Evolutionary conservation across 2,797 vertebrate genomes (phyloP).

Genomic region (Synaphobranchus kaupii): DNA sequence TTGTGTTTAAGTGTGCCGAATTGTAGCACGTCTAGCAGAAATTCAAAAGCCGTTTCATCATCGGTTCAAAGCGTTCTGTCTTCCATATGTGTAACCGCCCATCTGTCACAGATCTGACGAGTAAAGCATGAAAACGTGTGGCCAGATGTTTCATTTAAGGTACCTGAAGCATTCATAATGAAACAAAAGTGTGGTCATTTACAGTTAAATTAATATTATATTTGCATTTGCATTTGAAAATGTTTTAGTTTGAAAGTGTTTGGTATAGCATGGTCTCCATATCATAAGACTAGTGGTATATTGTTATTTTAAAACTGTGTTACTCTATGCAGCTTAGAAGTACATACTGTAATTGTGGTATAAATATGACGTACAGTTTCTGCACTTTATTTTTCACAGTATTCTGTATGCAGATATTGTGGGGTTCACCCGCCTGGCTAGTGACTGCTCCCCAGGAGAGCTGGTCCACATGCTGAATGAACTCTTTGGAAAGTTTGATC

Average conservation of each 20-base stretch:
- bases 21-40: not conserved
- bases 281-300: not conserved
- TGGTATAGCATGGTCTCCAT: not conserved
- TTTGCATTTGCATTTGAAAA: not conserved
- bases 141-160: not conserved
- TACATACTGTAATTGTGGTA: not conserved
- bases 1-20: not conserved
- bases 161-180: not conserved
- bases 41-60: not conserved
- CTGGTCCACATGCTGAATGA: slow-evolving; percentile 97
- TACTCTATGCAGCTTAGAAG: not conserved
- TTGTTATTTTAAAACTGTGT: not conserved
- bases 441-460: slow-evolving; percentile 94
- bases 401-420: slow-evolving; percentile 97
- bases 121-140: not conserved
- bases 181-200: not conserved
- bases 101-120: not conserved
- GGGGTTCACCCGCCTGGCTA: slow-evolving; percentile 94
- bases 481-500: slow-evolving; percentile 97
- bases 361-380: slow-evolving; percentile 3
- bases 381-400: slow-evolving; percentile 61
- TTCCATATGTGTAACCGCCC: not conserved
- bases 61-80: not conserved
- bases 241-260: not conserved
- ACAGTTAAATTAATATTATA: not conserved